Conservation (phyloP, 2,113 vertebrate species). For the Hippolais icterina region DNA sequence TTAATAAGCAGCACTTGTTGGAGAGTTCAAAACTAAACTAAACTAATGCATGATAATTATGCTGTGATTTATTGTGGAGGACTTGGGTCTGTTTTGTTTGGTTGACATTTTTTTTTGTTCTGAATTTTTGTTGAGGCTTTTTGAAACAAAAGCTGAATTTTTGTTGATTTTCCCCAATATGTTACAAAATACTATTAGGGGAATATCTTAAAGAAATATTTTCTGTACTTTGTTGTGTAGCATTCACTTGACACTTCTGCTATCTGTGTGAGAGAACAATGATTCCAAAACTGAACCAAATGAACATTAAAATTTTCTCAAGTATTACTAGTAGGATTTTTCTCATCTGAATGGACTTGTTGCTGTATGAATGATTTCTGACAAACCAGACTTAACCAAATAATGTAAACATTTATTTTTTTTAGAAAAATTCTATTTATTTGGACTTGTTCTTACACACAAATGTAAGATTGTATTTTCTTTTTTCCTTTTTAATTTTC, state of each 20-base stretch:
- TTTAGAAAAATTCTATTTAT: not conserved
- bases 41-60: not conserved
- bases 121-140: not conserved
- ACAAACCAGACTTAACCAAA: not conserved
- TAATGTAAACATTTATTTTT: not conserved
- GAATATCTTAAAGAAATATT: not conserved
- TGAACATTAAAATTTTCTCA: not conserved
- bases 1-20: not conserved
- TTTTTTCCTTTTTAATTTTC: not conserved
- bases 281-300: not conserved
- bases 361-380: conserved; percentile 7
- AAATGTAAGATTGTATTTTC: not conserved
- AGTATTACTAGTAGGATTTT: not conserved
- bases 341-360: not conserved
- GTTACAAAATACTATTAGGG: not conserved
- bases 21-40: not conserved
- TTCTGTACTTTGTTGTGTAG: not conserved
- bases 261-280: not conserved
- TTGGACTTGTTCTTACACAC: not conserved
- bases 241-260: not conserved
- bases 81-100: not conserved
- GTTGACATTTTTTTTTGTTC: not conserved
- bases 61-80: not conserved
- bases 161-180: not conserved
- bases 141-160: not conserved